Base-by-base conservation (phyloP, 2,113 vertebrate species). In the Gopherus flavomarginatus region DNA sequence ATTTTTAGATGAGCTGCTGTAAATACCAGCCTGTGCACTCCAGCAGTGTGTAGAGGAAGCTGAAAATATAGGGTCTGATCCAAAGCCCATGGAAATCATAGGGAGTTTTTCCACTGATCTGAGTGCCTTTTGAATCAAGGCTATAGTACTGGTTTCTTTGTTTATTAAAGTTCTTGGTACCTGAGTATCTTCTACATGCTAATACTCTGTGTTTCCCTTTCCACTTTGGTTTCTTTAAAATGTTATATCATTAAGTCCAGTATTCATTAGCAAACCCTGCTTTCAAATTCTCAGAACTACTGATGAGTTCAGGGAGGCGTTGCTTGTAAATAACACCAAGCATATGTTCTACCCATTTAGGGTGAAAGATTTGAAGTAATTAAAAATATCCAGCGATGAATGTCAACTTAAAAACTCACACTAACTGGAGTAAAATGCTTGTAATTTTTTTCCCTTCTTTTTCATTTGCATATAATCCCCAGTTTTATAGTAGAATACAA, bases 301-400 rank as follows among this genome's bases (percentile, higher is more conserved):
- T 90, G 96, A 96, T 93, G 27, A 75, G 80, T 87, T 54, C 78
- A 80, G 85, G 83, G 91, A 96, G 85, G 90, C 57, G 89, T 86
- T 88, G 90, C 82, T 49, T 96, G 83, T 92, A 94, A 97, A 96
- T 93, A 96, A 94, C 50, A 92, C 78, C 81, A 95, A 97, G 80
- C 77, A 50, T 94, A 93, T 93, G 77, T 97, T 95, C 65, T 90
- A 88, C 87, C 88, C 75, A 77, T 87, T 94, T 89, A 85, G 83
- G 59, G 83, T 93, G 56, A 88, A 90, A 93, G 78, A 97, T 85
- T 16, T 95, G 90, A 94, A 92, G 87, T 88, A 97, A 97, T 97
- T 98, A 96, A 98, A 97, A 97, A 95, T 90, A 97, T 89, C 65
- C 80, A 89, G 59, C 72, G 95, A 35, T 90, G 88, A 97, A 86